Conservation (phyloP, 1,140 invertebrate genomes). For the Pogonomyrmex barbatus region DNA sequence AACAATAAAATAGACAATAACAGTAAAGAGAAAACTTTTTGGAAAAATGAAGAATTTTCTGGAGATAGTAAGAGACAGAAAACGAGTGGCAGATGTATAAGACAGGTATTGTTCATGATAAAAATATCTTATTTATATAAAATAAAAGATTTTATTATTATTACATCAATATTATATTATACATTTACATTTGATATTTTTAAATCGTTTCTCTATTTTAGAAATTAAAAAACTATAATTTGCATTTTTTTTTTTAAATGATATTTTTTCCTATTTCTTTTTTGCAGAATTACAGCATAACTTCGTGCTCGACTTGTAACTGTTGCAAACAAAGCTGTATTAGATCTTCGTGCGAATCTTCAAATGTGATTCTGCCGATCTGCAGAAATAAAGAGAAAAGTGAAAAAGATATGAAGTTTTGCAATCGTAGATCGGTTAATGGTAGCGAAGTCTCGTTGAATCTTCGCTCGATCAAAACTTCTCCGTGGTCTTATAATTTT, state of each 20-base stretch:
- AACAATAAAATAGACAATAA: slow-evolving; percentile 29
- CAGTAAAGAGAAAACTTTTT: slow-evolving; percentile 29
- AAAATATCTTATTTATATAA: neutral
- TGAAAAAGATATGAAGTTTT: neutral
- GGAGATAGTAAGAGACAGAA: slow-evolving; percentile 11
- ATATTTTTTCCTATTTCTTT: neutral
- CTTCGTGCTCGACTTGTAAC: slow-evolving; percentile 22
- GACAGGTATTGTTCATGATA: neutral
- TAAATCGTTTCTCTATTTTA: neutral
- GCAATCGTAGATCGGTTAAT: neutral
- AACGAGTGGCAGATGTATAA: neutral
- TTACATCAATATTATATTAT: neutral
- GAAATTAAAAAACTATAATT: neutral
- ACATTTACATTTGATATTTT: neutral
- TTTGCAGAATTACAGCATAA: slow-evolving; percentile 1
- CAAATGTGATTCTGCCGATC: neutral
- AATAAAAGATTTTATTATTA: neutral
- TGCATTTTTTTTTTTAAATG: neutral
- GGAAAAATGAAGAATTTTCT: slow-evolving; percentile 23
- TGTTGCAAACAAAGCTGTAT: neutral
- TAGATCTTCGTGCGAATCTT: slow-evolving; percentile 10
- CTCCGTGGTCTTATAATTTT: slow-evolving; percentile 12
- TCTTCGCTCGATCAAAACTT: slow-evolving; percentile 8
- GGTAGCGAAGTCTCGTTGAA: neutral
- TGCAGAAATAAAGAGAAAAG: neutral